A percentile compares a stretch with the other conserved stretches of the same genome.
Evolutionary conservation across 2,113 vertebrate species (phyloP).

Genomic region (Nannobrachium achirus): DNA sequence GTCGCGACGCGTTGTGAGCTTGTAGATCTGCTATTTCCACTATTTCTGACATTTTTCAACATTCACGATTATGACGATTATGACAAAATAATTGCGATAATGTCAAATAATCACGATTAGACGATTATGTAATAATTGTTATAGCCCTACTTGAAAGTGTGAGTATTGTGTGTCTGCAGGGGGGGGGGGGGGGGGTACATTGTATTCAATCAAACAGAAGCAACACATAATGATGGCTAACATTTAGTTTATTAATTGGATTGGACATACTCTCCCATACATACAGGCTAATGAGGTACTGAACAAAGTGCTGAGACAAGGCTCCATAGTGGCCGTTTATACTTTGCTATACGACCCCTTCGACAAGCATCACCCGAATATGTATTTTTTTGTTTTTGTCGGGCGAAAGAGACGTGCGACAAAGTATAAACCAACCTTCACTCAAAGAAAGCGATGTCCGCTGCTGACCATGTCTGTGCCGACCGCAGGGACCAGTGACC

Average conservation of each 20-base stretch:
- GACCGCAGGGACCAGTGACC: constrained; percentile 53
- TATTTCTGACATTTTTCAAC: too few species aligned
- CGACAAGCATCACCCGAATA: too few species aligned
- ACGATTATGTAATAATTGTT: too few species aligned
- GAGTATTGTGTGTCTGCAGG: background rate
- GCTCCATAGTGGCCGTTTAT: constrained; percentile 56
- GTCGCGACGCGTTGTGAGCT: too few species aligned
- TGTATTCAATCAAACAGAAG: background rate
- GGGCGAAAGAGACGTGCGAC: too few species aligned
- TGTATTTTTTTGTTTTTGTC: too few species aligned
- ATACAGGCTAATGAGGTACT: constrained; percentile 81
- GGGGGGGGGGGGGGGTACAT: background rate
- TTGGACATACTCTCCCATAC: constrained; percentile 65
- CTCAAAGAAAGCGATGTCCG: constrained; percentile 60
- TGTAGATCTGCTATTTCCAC: too few species aligned
- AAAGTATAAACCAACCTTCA: constrained; percentile 17
- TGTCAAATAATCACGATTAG: too few species aligned
- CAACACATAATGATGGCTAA: constrained; percentile 54
- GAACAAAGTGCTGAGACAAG: constrained; percentile 82
- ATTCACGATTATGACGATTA: too few species aligned
- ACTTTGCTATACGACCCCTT: too few species aligned
- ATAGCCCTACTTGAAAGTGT: too few species aligned
- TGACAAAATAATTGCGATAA: too few species aligned
- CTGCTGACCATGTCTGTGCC: constrained; percentile 55
- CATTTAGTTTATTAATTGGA: constrained; percentile 75